Percentiles rank a stretch among this genome's conserved stretches.
Conservation (phyloP, 2,113 vertebrate genomes). For the Microtus richardsoni region DNA sequence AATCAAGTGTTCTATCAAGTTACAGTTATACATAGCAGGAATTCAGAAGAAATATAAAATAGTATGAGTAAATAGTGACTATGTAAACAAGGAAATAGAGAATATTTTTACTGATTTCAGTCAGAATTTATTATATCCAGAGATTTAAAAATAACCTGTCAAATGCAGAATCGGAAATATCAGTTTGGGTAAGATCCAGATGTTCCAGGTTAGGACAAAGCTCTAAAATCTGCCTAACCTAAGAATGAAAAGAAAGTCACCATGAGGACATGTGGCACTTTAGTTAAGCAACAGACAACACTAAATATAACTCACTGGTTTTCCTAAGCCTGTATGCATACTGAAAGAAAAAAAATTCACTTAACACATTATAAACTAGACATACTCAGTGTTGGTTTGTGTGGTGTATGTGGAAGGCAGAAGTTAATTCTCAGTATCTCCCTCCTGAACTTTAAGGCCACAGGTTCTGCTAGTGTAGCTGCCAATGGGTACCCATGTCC, state of each 20-base stretch:
- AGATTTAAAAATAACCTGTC: slow-evolving; percentile 86
- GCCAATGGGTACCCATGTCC: background rate
- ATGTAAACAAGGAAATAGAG: slow-evolving; percentile 10
- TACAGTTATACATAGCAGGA: background rate
- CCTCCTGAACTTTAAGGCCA: background rate
- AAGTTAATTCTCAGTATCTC: background rate
- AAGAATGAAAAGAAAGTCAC: background rate
- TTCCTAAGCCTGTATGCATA: background rate
- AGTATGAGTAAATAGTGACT: background rate
- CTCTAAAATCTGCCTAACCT: slow-evolving; percentile 97
- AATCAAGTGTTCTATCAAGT: background rate
- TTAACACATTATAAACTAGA: background rate
- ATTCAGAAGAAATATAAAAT: background rate
- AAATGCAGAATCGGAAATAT: slow-evolving; percentile 92
- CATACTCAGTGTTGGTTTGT: background rate
- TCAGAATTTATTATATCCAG: slow-evolving; percentile 25
- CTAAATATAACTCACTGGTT: background rate
- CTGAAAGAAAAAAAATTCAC: background rate
- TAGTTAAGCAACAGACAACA: background rate
- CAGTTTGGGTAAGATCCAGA: slow-evolving; percentile 97
- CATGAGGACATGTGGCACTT: slow-evolving; percentile 29
- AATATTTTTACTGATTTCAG: slow-evolving; percentile 9
- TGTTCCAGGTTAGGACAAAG: slow-evolving; percentile 95
- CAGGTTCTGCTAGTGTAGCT: background rate
- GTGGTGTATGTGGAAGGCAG: background rate